These are phyloP conservation scores for Stenodema calcarata DNA, from an alignment of 2,888 invertebrate species.

Conservation along the genomic window DNA sequence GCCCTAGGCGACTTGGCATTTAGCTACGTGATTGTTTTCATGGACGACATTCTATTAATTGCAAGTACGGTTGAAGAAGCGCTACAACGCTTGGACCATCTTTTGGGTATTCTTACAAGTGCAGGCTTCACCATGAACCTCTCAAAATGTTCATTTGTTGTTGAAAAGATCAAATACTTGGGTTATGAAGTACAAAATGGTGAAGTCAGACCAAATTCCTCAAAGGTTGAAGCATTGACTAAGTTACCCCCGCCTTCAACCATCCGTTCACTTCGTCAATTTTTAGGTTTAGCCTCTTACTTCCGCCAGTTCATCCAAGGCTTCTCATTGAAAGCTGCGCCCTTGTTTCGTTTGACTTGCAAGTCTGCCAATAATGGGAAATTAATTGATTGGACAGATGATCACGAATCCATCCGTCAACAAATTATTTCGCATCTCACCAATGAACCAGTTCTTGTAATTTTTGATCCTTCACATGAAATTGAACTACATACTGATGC, in stretches of 20 bases:
- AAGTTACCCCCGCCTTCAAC: slow-evolving; percentile 6
- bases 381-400: background rate
- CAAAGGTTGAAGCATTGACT: slow-evolving; percentile 5
- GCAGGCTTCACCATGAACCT: slow-evolving; percentile 48
- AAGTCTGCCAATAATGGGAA: background rate
- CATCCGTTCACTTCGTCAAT: background rate
- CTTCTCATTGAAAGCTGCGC: slow-evolving; percentile 1
- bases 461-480: background rate
- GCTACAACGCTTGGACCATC: slow-evolving; percentile 57
- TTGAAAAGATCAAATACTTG: slow-evolving; percentile 22
- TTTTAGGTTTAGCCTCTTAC: slow-evolving; percentile 17
- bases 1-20: slow-evolving; percentile 58
- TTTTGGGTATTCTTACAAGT: slow-evolving; percentile 51
- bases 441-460: background rate
- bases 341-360: background rate
- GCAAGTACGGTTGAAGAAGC: slow-evolving; percentile 56
- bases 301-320: slow-evolving; percentile 7
- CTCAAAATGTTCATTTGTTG: slow-evolving; percentile 49
- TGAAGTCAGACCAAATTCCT: background rate
- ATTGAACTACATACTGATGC: slow-evolving; percentile 27
- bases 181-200: slow-evolving; percentile 30
- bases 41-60: slow-evolving; percentile 56
- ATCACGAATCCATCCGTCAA: background rate
- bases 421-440: slow-evolving; percentile 3
- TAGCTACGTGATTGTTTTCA: slow-evolving; percentile 50